Conservation (phyloP, 2,113 vertebrate genomes). For the Himantopus leucocephalus region DNA sequence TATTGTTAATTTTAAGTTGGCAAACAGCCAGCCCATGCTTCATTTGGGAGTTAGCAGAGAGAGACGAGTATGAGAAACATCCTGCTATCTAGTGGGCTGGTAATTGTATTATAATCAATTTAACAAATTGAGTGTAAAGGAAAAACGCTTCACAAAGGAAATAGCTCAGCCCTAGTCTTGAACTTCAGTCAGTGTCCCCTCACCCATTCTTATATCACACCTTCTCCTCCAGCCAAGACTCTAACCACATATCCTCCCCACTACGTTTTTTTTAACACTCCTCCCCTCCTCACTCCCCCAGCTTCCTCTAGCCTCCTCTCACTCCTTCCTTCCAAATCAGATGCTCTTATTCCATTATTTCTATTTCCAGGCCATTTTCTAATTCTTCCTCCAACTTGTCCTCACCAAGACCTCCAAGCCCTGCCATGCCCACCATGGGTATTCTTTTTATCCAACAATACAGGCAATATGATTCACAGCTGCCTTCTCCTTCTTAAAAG, state of each 20-base stretch:
- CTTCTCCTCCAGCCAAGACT: neutral
- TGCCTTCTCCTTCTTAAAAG: neutral
- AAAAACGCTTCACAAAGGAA: constrained; percentile 42
- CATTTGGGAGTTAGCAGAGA: constrained; percentile 29
- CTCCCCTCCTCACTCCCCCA: neutral
- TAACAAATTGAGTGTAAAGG: constrained; percentile 32
- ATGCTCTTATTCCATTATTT: neutral
- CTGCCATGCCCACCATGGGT: neutral
- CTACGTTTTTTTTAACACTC: neutral
- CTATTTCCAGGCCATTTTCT: neutral
- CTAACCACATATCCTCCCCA: neutral
- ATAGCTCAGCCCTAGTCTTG: neutral
- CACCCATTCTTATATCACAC: neutral
- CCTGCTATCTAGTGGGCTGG: constrained; percentile 20
- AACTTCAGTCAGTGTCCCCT: neutral
- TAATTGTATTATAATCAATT: constrained; percentile 54
- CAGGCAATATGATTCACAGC: neutral
- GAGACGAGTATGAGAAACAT: constrained; percentile 36
- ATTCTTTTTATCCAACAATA: neutral
- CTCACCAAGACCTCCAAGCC: neutral
- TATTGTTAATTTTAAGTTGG: constrained; percentile 51
- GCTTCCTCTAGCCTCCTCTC: neutral
- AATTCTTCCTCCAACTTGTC: neutral
- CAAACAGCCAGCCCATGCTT: constrained; percentile 18
- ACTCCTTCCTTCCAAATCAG: neutral